A percentile compares a stretch with the other conserved stretches of the same genome.
Evolutionary conservation across 2,888 invertebrate species (phyloP).

Genomic region (Cephalotes varians): DNA sequence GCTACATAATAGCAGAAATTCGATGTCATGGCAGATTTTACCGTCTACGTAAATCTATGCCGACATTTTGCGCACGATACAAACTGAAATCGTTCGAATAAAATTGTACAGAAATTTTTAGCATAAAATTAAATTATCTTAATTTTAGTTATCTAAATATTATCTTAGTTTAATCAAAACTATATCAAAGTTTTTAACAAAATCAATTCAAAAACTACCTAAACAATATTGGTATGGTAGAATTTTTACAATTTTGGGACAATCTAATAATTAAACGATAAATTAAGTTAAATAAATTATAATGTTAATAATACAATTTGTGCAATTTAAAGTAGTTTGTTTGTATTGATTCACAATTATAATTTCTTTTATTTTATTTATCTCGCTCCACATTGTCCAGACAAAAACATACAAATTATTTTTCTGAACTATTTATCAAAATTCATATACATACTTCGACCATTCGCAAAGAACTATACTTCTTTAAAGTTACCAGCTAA

Average conservation of each 20-base stretch:
- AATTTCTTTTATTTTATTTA: neutral
- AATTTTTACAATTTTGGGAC: neutral
- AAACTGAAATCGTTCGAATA: neutral
- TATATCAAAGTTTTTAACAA: neutral
- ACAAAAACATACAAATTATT: neutral
- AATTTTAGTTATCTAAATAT: too few relatives aligned
- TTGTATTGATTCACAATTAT: neutral
- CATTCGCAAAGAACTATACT: neutral
- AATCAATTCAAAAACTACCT: neutral
- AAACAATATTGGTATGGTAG: neutral
- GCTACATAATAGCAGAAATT: constrained; percentile 59
- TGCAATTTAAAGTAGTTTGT: constrained; percentile 5
- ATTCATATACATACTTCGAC: neutral
- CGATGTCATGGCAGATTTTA: constrained; percentile 39
- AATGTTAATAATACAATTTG: neutral
- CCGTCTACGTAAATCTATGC: constrained; percentile 21
- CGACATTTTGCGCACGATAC: neutral
- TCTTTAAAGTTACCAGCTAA: constrained; percentile 29
- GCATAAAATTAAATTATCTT: neutral
- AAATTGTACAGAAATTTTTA: neutral
- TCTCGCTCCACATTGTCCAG: neutral
- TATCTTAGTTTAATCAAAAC: too few relatives aligned
- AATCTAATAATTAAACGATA: neutral
- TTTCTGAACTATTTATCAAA: constrained; percentile 26
- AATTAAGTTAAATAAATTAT: constrained; percentile 4